Evolutionary conservation across 37 sponge, comb jelly and placozoan genomes (phyloP), one percentile per base, ranked within the genome.

Genomic region (Cliona cf. orientalis): DNA sequence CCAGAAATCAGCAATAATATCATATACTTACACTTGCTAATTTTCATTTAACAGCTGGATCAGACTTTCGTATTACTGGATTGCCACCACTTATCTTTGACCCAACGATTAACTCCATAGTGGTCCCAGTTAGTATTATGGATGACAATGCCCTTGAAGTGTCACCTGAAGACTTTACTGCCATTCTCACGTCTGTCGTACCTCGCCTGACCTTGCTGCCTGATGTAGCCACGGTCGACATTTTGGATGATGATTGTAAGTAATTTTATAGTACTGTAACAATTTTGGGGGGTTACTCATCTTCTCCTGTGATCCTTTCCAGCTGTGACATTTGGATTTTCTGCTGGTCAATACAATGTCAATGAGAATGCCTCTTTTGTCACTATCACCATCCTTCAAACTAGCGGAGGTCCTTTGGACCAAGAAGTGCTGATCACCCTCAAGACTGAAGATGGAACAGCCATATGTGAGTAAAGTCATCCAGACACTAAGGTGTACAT

Each of bases 261-360:
- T 9, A 3, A 59, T 9, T 12, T 59, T 25, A 3, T 35, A 66
- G 40, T 66, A 66, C n/a, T n/a, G n/a, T n/a, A n/a, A n/a, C n/a
- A n/a, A n/a, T n/a, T n/a, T n/a, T n/a, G n/a, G n/a, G n/a, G n/a
- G n/a, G n/a, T n/a, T n/a, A n/a, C n/a, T n/a, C n/a, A n/a, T n/a
- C n/a, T n/a, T n/a, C n/a, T n/a, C n/a, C n/a, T n/a, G n/a, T n/a
- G n/a, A n/a, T n/a, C n/a, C n/a, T n/a, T n/a, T n/a, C n/a, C n/a
- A n/a, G n/a, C n/a, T n/a, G n/a, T n/a, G n/a, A n/a, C n/a, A n/a
- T 66, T 75, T 34, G 75, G 75, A 7, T 75, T 75, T 57, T 36
- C 32, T 17, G 40, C 19, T 0, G 60, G 5, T 22, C 39, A 23
- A 6, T 75, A 75, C 53, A 23, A 32, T 22, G 75, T 75, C n/a